These are phyloP conservation scores for Calyptommatus sinebrachiatus DNA, from an alignment of 2,113 vertebrate species.

Conservation along the genomic window DNA sequence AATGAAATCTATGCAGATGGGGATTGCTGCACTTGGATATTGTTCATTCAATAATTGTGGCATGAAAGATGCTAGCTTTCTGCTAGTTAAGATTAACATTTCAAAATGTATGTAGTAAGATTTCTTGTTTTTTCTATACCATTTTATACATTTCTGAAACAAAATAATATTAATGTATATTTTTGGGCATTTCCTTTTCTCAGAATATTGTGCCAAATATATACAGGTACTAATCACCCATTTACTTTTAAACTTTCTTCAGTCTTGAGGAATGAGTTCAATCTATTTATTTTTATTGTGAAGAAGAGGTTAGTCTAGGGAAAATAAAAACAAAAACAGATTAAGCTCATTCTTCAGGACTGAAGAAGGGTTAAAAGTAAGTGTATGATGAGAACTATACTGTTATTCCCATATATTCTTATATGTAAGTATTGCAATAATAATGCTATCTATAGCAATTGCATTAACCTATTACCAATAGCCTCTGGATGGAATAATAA, in stretches of 20 bases:
- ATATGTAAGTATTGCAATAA: not conserved
- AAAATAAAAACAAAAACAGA: too few relatives aligned
- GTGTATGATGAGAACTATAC: too few relatives aligned
- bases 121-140: constrained; percentile 33
- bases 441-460: too few relatives aligned
- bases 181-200: constrained; percentile 32
- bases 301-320: too few relatives aligned
- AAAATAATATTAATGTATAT: constrained; percentile 44
- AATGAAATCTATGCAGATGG: not conserved
- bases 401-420: not conserved
- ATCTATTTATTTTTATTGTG: too few relatives aligned
- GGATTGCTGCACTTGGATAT: not conserved
- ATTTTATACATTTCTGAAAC: constrained; percentile 41
- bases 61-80: not conserved
- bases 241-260: too few relatives aligned
- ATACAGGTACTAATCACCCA: not conserved
- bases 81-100: constrained; percentile 37
- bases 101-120: not conserved
- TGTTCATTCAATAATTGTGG: constrained; percentile 25
- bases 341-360: too few relatives aligned
- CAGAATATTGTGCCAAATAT: constrained; percentile 28
- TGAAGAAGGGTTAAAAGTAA: too few relatives aligned
- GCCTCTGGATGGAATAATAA: too few relatives aligned
- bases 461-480: too few relatives aligned
- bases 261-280: too few relatives aligned